Base-by-base conservation (phyloP, 1,140 invertebrate species). In the Aphelinus certus region DNA sequence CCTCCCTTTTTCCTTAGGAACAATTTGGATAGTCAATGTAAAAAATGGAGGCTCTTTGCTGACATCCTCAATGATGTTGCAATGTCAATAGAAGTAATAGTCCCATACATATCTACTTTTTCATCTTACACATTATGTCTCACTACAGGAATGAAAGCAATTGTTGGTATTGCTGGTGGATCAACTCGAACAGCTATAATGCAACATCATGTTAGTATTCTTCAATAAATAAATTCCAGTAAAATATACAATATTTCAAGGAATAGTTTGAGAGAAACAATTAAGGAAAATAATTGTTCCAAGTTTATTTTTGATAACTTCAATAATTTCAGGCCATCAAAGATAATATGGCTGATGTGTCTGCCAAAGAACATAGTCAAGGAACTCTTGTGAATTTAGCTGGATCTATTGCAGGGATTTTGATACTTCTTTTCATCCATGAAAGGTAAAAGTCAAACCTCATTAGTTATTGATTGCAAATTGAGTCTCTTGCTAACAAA, bases 281-380 rank as follows among this genome's bases (percentile, higher is more conserved):
- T 26, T 26, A 26, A 26, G 26, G 26, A 26, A 26, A 26, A 26
- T 26, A 26, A 26, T 26, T 26, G 26, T 26, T n/a, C 65, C 67
- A 51, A 3, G 26, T 26, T 77, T 45, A 3, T 7, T 56, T 2
- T 9, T 10, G 7, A 69, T 0, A 62, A 49, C 71, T 72, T 56
- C 62, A 26, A 68, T 64, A 66, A 10, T 73, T 60, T 43, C 87
- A 94, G 90, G 95, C 97, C 0, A 86, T 95, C 62, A 86, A 92
- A 76, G 94, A 95, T 75, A 99, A 99, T 87, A 91, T 97, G 85
- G 97, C 95, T 1, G 94, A 99, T 88, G 95, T 99, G 1, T 93
- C 95, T 3, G 97, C 97, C 1, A 99, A 99, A 90, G 98, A 99
- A 88, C 94, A 95, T 6, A 97, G 95, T 78, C 98, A 99, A 89